These are phyloP conservation scores for Lethocerus indicus DNA, from an alignment of 1,140 invertebrate genomes.

Conservation along the genomic window DNA sequence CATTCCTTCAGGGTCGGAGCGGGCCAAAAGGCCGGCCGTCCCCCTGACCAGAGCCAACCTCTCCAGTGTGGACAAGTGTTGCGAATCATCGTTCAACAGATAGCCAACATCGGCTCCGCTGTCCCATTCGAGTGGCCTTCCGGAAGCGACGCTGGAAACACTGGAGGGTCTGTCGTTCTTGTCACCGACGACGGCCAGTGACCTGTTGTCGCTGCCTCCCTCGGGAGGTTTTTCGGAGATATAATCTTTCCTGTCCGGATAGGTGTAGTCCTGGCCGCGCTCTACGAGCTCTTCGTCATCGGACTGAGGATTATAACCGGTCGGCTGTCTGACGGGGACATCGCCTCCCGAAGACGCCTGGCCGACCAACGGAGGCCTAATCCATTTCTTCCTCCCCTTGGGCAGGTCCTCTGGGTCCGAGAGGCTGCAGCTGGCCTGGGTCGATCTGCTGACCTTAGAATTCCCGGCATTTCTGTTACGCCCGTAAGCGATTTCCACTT, in stretches of 20 bases:
- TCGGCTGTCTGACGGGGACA: neutral
- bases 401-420: conserved; percentile 1
- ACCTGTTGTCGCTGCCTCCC: neutral
- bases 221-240: conserved; percentile 3
- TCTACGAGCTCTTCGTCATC: conserved; percentile 1
- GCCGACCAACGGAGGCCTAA: conserved; percentile 12
- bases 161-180: conserved; percentile 6
- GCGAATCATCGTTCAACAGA: conserved; percentile 16
- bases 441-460: neutral
- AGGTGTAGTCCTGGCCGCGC: neutral
- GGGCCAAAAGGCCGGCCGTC: conserved; percentile 20
- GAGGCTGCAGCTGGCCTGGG: neutral
- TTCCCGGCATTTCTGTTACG: too few species aligned
- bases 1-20: conserved; percentile 28
- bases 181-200: neutral
- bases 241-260: conserved; percentile 5
- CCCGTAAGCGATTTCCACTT: too few species aligned
- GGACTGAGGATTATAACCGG: neutral
- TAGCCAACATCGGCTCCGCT: conserved; percentile 61
- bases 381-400: conserved; percentile 2
- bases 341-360: conserved; percentile 9
- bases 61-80: conserved; percentile 34
- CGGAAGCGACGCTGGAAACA: conserved; percentile 15
- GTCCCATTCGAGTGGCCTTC: conserved; percentile 46
- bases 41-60: conserved; percentile 27